These are phyloP conservation scores for Drosophila mimica DNA, from an alignment of 2,888 invertebrate species.

Conservation along the genomic window DNA sequence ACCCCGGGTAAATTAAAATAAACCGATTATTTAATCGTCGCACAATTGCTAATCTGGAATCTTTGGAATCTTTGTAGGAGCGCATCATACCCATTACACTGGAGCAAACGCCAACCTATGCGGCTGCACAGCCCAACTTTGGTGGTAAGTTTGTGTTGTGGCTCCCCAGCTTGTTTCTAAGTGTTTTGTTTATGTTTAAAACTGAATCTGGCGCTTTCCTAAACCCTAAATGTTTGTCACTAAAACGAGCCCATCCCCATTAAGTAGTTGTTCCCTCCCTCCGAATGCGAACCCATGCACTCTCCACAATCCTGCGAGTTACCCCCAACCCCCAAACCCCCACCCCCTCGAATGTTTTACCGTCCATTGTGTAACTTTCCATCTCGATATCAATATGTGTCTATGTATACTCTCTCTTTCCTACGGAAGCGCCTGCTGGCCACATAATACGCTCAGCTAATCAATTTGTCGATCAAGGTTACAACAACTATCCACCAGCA, in stretches of 20 bases:
- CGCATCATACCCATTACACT: slow-evolving; percentile 85
- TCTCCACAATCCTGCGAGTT: slow-evolving; percentile 34
- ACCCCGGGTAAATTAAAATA: slow-evolving; percentile 66
- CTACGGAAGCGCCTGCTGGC: slow-evolving; percentile 80
- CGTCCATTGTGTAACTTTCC: slow-evolving; percentile 69
- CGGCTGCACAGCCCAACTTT: slow-evolving; percentile 82
- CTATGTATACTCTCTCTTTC: slow-evolving; percentile 81
- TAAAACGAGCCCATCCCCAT: slow-evolving; percentile 44
- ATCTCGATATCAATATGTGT: slow-evolving; percentile 69
- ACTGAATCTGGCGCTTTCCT: slow-evolving; percentile 64
- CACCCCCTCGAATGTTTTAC: slow-evolving; percentile 29
- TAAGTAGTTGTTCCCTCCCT: slow-evolving; percentile 25
- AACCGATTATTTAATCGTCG: background rate
- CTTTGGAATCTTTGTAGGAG: slow-evolving; percentile 69
- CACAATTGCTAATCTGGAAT: background rate
- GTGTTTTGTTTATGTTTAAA: slow-evolving; percentile 16
- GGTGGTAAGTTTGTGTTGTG: slow-evolving; percentile 73
- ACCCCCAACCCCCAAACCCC: slow-evolving; percentile 3
- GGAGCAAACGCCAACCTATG: slow-evolving; percentile 83
- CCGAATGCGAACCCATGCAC: slow-evolving; percentile 50
- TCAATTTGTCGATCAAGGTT: slow-evolving; percentile 85
- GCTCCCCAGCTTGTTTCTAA: background rate
- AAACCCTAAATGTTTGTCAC: slow-evolving; percentile 70
- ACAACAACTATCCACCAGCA: slow-evolving; percentile 79
- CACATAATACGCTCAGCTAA: slow-evolving; percentile 85